Conservation (phyloP, 2,888 invertebrate genomes). For the Athetis lepigone region DNA sequence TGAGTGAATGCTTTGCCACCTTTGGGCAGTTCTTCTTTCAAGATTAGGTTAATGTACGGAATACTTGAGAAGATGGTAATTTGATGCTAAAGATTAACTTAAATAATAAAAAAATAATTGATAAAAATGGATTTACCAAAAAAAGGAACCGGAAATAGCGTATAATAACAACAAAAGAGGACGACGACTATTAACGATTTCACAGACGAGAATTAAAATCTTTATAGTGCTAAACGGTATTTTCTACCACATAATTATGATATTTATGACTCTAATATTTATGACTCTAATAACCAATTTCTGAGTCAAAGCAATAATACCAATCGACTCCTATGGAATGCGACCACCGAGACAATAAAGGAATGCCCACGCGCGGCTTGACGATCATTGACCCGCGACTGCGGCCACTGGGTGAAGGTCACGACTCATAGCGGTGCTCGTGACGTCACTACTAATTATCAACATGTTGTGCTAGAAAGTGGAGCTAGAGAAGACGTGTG, state of each 20-base stretch:
- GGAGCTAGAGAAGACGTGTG: not conserved
- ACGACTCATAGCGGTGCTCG: constrained; percentile 30
- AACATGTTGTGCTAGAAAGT: constrained; percentile 42
- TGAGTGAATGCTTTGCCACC: too few relatives aligned
- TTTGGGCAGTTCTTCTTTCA: too few relatives aligned
- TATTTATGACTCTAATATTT: not conserved
- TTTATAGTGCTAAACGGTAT: not conserved
- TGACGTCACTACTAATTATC: constrained; percentile 48
- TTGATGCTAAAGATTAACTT: too few relatives aligned
- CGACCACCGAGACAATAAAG: not conserved
- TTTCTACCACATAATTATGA: not conserved
- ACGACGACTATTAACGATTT: not conserved
- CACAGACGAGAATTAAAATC: not conserved
- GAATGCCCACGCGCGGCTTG: constrained; percentile 10
- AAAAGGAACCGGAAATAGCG: not conserved
- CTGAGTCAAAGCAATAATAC: not conserved
- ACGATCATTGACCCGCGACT: constrained; percentile 50
- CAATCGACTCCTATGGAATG: constrained; percentile 19
- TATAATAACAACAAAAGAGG: not conserved
- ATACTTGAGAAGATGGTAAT: too few relatives aligned
- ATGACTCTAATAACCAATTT: not conserved
- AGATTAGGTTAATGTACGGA: too few relatives aligned
- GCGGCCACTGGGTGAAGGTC: constrained; percentile 57
- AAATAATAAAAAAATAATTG: too few relatives aligned
- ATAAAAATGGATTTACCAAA: not conserved